Base-by-base conservation (phyloP, 2,888 invertebrate genomes). In the Cosmopolites sordidus region DNA sequence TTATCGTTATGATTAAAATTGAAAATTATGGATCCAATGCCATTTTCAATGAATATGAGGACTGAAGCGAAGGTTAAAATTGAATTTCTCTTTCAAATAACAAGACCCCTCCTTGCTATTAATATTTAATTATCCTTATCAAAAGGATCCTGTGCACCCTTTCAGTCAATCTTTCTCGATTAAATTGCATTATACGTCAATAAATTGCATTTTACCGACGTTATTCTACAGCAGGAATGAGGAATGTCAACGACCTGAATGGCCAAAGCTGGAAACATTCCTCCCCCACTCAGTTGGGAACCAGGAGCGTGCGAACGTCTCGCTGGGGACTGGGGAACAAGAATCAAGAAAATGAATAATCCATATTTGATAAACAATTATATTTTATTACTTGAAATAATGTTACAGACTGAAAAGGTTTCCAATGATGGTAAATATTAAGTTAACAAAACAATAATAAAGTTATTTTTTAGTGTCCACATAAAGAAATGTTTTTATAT, bases 261-360 rank as follows among this genome's bases (percentile, higher is more conserved):
- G 44, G 56, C 59, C 63, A 62, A 63, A 62, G 62, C 62, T 65
- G 65, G 60, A 63, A 64, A 62, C 58, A 58, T 59, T 62, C 57
- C 61, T 60, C 59, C 53, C 53, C 47, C 54, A 37, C 46, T 48
- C 46, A 46, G 46, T 43, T 12, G 16, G 14, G 22, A 38, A 9
- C 5, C 55, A 55, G 42, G 40, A 47, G 55, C 55, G 55, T 39
- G 40, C 55, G 16, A 11, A 4, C 33, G 33, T 33, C 33, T 33
- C 33, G n/a, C 12, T 3, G 4, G 11, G 33, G 33, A 33, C n/a
- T 12, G n/a, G n/a, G n/a, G n/a, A n/a, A n/a, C n/a, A n/a, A n/a
- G n/a, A n/a, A n/a, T n/a, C n/a, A n/a, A n/a, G n/a, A n/a, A n/a
- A n/a, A n/a, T n/a, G n/a, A n/a, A n/a, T n/a, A n/a, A n/a, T n/a